A percentile compares a stretch with the other conserved stretches of the same genome.
Evolutionary conservation across 2,113 vertebrate species (phyloP).

Genomic region (Anas platyrhynchos): DNA sequence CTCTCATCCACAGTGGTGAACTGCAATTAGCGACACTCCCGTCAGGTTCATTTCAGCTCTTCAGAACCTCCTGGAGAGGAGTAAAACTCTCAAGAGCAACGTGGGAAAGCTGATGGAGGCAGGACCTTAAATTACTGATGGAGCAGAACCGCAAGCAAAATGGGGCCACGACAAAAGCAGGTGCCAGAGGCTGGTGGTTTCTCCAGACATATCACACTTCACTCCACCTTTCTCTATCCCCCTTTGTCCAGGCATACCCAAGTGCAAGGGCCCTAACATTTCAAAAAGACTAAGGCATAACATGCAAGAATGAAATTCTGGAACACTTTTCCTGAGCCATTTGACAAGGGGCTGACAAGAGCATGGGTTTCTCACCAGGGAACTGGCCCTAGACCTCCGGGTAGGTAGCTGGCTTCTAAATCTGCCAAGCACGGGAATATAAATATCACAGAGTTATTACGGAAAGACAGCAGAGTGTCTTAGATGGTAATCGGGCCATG

Average conservation of each 20-base stretch:
- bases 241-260: background rate
- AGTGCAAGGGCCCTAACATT: background rate
- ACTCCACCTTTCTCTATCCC: background rate
- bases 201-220: too few relatives aligned
- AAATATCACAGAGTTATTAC: conserved; percentile 1
- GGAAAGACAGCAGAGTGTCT: background rate
- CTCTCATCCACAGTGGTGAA: background rate
- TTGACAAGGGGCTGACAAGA: background rate
- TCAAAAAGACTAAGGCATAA: background rate
- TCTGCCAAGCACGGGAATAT: background rate
- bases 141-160: background rate
- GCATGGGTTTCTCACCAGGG: background rate
- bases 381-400: background rate
- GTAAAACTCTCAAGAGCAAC: background rate
- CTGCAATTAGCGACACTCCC: background rate
- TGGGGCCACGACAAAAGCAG: background rate
- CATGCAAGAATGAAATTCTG: background rate
- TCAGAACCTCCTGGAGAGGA: background rate
- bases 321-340: rapidly evolving
- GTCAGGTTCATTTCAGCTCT: background rate
- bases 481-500: background rate
- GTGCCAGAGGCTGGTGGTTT: background rate
- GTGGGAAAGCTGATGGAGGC: background rate
- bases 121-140: background rate
- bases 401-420: background rate